Conservation (phyloP, 2,113 vertebrate species). For the Aix galericulata region DNA sequence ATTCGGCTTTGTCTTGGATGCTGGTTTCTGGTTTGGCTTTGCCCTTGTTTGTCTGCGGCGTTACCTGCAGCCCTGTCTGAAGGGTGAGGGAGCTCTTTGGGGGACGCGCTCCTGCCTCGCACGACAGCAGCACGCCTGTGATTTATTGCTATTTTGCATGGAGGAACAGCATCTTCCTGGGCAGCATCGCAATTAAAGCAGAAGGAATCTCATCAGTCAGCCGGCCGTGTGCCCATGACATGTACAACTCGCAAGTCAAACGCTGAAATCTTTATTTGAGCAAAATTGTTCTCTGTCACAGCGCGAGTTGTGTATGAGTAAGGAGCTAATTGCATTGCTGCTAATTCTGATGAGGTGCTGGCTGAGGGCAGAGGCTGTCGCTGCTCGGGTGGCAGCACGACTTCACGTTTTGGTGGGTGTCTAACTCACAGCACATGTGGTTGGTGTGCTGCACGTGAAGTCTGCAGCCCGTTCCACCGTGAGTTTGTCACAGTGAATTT, state of each 20-base stretch:
- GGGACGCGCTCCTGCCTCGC: not conserved
- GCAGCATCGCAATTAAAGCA: constrained; percentile 1
- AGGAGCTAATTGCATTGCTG: constrained; percentile 35
- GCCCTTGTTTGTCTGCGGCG: fast-evolving
- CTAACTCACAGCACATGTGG: fast-evolving
- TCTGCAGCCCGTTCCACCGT: not conserved
- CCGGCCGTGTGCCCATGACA: not conserved
- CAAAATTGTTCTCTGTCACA: not conserved
- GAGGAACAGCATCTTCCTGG: not conserved
- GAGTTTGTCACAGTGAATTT: not conserved
- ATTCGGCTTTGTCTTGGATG: not conserved
- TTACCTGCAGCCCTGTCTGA: fast-evolving
- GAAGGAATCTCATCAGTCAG: constrained; percentile 14
- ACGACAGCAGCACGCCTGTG: not conserved
- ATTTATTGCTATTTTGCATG: constrained; percentile 22
- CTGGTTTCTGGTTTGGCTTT: not conserved
- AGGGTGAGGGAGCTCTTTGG: not conserved
- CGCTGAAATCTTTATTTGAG: constrained; percentile 47
- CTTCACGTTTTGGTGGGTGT: not conserved
- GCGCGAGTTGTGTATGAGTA: not conserved
- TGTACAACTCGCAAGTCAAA: not conserved
- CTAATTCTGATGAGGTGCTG: not conserved
- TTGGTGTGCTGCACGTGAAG: not conserved
- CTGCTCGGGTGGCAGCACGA: not conserved
- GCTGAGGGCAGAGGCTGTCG: not conserved